phyloP scores from a whole-genome alignment of 1,140 invertebrate species.

The Metopolophium dirhodum region DNA sequence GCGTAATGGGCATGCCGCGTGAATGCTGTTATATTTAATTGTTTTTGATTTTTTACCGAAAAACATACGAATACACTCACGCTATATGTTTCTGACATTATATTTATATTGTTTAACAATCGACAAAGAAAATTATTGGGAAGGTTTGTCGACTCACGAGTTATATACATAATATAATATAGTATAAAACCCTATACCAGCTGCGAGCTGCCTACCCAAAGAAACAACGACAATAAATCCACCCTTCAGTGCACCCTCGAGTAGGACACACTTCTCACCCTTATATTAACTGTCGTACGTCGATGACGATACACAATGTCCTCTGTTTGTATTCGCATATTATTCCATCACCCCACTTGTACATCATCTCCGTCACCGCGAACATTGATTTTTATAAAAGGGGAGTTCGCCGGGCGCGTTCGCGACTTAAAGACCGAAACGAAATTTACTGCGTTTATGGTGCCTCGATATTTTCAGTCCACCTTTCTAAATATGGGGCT shows the following conservation, averaged over 20 bases:
- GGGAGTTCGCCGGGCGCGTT: background rate
- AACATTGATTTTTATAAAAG: background rate
- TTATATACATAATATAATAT: background rate
- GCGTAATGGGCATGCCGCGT: background rate
- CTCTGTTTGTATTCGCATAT: background rate
- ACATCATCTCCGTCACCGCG: background rate
- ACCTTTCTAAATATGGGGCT: background rate
- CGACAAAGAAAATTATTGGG: background rate
- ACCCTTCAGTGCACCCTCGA: background rate
- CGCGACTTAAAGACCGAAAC: background rate
- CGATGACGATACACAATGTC: background rate
- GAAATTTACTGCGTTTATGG: background rate
- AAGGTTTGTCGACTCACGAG: background rate
- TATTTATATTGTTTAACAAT: background rate
- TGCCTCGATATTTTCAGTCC: background rate
- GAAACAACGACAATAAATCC: background rate
- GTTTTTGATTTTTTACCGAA: background rate
- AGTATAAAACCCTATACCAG: background rate
- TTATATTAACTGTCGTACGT: background rate
- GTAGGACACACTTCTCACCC: background rate
- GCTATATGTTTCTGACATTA: background rate
- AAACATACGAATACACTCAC: background rate
- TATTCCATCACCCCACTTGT: background rate
- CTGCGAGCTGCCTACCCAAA: background rate
- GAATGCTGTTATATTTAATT: background rate